Conservation (phyloP, 1,140 invertebrate species). For the Callitettix versicolor region DNA sequence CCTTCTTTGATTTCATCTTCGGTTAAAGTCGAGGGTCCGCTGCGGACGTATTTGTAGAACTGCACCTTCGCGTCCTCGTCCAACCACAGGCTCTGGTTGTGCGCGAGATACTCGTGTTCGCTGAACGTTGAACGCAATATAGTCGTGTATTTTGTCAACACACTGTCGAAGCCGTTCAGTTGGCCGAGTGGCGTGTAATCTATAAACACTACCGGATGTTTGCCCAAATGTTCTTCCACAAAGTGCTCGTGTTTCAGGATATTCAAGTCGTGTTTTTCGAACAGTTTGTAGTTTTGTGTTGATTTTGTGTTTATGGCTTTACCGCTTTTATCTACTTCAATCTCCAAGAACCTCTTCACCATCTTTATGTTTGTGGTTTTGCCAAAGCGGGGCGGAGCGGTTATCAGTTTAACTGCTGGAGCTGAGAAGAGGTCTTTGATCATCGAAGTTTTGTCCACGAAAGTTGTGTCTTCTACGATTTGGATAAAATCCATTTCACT, state of each 20-base stretch:
- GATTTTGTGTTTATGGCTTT: background rate
- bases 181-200: background rate
- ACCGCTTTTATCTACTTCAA: slow-evolving; percentile 5
- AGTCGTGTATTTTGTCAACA: background rate
- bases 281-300: background rate
- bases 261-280: background rate
- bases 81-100: background rate
- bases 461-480: too few relatives aligned
- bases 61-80: background rate
- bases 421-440: too few relatives aligned
- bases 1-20: background rate
- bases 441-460: too few relatives aligned
- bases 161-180: background rate
- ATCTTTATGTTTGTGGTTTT: slow-evolving; percentile 4
- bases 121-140: background rate
- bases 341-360: slow-evolving; percentile 10
- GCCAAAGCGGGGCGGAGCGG: background rate
- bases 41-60: background rate
- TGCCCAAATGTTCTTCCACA: slow-evolving; percentile 1
- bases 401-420: background rate
- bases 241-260: background rate
- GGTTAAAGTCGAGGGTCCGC: background rate
- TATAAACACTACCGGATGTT: slow-evolving; percentile 1
- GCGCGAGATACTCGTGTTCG: background rate
- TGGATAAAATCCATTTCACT: too few relatives aligned